Conservation (phyloP, 2,888 invertebrate species). For the Sepiola atlantica region DNA sequence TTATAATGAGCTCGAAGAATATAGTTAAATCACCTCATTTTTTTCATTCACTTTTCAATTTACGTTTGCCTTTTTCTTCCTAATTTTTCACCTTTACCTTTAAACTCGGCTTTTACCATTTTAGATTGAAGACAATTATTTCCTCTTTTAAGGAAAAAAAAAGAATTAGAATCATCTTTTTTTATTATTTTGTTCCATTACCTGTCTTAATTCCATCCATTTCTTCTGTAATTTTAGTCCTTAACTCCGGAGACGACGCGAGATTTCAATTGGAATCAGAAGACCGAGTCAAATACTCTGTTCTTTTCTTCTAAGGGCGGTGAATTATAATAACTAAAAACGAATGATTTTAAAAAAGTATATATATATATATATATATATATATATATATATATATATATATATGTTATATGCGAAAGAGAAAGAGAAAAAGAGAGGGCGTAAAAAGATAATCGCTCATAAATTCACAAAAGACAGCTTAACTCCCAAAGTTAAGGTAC, state of each 20-base stretch:
- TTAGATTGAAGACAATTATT: background rate
- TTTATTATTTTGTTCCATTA: background rate
- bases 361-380: too few relatives aligned
- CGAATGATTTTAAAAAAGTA: too few relatives aligned
- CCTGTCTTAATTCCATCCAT: background rate
- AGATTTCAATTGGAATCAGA: background rate
- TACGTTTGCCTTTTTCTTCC: background rate
- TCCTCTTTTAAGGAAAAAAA: background rate
- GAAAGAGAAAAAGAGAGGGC: background rate
- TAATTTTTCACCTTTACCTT: background rate
- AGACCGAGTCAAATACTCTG: background rate
- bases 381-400: too few relatives aligned
- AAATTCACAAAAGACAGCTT: background rate
- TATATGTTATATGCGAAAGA: too few relatives aligned
- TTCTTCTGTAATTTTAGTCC: background rate
- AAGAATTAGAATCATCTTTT: background rate
- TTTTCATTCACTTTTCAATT: background rate
- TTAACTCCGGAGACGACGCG: background rate
- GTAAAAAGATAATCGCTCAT: background rate
- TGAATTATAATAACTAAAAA: too few relatives aligned
- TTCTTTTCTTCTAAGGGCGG: background rate
- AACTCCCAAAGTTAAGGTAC: background rate
- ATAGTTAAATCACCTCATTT: background rate
- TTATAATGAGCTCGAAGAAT: background rate
- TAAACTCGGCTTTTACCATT: conserved; percentile 19